A percentile compares a stretch with the other conserved stretches of the same genome.
Evolutionary conservation across 2,888 invertebrate genomes (phyloP).

Genomic region (Hemistola chrysoprasaria): DNA sequence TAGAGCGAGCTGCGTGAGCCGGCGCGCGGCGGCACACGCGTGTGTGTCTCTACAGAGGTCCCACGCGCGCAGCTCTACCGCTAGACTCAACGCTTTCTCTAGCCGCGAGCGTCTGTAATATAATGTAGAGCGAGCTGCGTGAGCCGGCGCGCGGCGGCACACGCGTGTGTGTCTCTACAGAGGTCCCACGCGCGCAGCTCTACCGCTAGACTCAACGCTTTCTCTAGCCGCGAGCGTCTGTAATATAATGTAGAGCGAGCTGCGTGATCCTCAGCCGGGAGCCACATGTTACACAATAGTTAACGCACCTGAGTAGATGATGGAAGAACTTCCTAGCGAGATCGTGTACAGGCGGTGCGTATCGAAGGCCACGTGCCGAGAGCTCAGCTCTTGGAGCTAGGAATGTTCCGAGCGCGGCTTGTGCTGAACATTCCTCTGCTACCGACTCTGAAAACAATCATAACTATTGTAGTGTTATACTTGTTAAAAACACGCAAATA

Average conservation of each 20-base stretch:
- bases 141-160: slow-evolving; percentile 85
- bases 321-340: slow-evolving; percentile 94
- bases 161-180: slow-evolving; percentile 92
- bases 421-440: slow-evolving; percentile 68
- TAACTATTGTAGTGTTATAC: no score
- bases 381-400: no score
- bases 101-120: background rate
- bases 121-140: slow-evolving; percentile 80
- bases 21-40: slow-evolving; percentile 86
- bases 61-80: slow-evolving; percentile 92
- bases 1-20: slow-evolving; percentile 83
- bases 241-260: slow-evolving; percentile 71
- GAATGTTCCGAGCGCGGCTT: slow-evolving; percentile 91
- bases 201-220: slow-evolving; percentile 87
- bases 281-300: slow-evolving; percentile 71
- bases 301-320: slow-evolving; percentile 87
- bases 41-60: slow-evolving; percentile 93
- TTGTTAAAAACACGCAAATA: no score
- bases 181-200: slow-evolving; percentile 93
- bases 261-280: slow-evolving; percentile 84
- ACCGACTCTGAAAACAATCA: slow-evolving; percentile 26
- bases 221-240: background rate
- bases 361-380: no score
- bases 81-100: slow-evolving; percentile 83
- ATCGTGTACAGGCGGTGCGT: slow-evolving; percentile 89